phyloP scores from a whole-genome alignment of 2,888 invertebrate genomes.

The Drosophila multiciliata region DNA sequence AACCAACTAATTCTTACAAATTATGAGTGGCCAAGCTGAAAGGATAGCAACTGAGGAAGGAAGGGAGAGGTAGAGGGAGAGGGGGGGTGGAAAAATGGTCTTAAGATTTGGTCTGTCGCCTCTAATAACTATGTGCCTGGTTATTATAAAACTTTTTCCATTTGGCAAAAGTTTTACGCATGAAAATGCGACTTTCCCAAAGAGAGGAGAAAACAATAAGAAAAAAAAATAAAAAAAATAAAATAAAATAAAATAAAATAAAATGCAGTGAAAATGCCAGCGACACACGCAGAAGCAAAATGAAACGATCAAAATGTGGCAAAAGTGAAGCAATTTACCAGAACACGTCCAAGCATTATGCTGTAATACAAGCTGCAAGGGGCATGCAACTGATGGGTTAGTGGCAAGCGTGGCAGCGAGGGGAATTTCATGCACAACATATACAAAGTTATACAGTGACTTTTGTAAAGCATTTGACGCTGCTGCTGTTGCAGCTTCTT shows the following conservation, averaged over 20 bases:
- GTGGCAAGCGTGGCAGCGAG: background rate
- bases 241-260: constrained; percentile 5
- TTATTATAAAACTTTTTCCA: constrained; percentile 73
- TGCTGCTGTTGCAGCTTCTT: background rate
- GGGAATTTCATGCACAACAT: constrained; percentile 39
- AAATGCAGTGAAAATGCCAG: constrained; percentile 16
- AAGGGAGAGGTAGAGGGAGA: background rate
- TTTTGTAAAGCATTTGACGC: constrained; percentile 52
- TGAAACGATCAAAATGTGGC: constrained; percentile 63
- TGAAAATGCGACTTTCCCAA: constrained; percentile 39
- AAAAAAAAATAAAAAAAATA: constrained; percentile 1
- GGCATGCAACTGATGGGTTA: background rate
- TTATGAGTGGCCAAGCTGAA: constrained; percentile 34
- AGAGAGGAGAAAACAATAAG: constrained; percentile 5
- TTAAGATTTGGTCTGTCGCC: constrained; percentile 52
- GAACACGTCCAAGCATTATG: constrained; percentile 54
- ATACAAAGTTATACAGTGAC: constrained; percentile 43
- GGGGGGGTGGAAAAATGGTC: background rate
- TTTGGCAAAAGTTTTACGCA: constrained; percentile 60
- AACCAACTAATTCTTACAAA: constrained; percentile 55
- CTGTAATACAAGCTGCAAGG: background rate
- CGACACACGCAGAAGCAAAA: constrained; percentile 57
- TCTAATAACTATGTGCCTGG: constrained; percentile 65
- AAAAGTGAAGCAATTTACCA: constrained; percentile 63
- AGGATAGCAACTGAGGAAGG: background rate